Evolutionary conservation across 1,140 invertebrate genomes (phyloP).

Genomic region (Bombus vancouverensis): DNA sequence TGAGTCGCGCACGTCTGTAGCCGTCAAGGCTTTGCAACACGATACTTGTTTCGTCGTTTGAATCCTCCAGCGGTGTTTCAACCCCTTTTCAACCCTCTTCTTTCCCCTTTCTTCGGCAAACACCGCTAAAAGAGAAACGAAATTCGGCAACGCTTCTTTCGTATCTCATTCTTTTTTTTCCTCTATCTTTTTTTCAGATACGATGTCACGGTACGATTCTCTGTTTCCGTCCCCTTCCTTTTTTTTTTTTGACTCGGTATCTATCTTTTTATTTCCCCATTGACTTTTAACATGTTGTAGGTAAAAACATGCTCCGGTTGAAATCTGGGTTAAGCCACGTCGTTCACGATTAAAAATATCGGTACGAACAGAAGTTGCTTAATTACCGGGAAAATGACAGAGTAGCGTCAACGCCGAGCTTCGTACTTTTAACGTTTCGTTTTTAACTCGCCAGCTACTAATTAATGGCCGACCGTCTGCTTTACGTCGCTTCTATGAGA

Average conservation of each 20-base stretch:
- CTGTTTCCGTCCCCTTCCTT: no score
- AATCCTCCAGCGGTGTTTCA: conserved; percentile 20
- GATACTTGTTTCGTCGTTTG: conserved; percentile 48
- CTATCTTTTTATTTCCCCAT: neutral
- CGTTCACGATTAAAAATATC: conserved; percentile 22
- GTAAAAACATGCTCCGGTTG: neutral
- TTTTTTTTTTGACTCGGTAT: no score
- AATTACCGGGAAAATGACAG: conserved; percentile 12
- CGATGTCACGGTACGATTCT: neutral
- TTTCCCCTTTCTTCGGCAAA: neutral
- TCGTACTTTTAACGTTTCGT: neutral
- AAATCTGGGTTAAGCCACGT: neutral
- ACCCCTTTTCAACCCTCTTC: neutral
- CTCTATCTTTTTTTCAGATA: neutral
- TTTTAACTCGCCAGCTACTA: neutral
- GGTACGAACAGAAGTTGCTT: neutral
- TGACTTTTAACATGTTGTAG: neutral
- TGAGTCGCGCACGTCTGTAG: conserved; percentile 49
- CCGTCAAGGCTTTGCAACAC: conserved; percentile 36
- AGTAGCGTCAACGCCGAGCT: neutral
- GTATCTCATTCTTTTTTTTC: neutral
- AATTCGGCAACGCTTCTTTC: conserved; percentile 5
- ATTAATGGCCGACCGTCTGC: neutral
- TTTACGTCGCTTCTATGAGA: neutral
- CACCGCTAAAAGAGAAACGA: conserved; percentile 17